Conservation (phyloP, 30 jellyfish, hydroid and myxozoan species). For the Hydra vulgaris region DNA sequence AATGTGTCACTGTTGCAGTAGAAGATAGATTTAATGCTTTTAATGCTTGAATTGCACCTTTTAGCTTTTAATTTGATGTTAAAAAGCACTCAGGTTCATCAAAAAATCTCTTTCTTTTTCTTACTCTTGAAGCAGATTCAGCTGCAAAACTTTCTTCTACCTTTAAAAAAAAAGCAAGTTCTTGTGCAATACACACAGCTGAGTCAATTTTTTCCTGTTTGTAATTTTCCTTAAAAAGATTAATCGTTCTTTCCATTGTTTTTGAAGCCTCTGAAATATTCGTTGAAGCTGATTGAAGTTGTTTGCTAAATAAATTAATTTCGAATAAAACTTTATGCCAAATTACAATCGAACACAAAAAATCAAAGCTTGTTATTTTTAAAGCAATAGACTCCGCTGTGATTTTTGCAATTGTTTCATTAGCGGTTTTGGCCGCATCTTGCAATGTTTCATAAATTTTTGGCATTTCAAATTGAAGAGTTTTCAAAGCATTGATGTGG, state of each 20-base stretch:
- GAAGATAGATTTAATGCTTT: no score
- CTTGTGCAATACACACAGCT: not conserved
- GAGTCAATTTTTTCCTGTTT: not conserved
- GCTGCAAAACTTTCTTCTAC: not conserved
- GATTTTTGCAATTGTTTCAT: not conserved
- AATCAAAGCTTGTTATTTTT: not conserved
- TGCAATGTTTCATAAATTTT: not conserved
- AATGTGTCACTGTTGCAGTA: no score
- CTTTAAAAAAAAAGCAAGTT: not conserved
- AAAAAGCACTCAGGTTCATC: no score
- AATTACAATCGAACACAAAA: not conserved
- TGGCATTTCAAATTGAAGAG: not conserved
- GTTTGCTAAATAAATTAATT: not conserved
- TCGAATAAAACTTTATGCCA: not conserved
- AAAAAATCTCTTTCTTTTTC: not conserved
- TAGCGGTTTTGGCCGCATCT: not conserved
- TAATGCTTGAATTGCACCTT: no score
- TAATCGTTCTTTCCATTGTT: not conserved
- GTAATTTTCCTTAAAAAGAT: not conserved
- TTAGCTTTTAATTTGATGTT: no score
- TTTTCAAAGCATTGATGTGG: not conserved
- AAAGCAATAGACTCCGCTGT: not conserved
- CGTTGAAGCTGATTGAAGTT: not conserved
- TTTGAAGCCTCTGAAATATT: not conserved
- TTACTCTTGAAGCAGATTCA: not conserved